Base-by-base conservation (phyloP, 2,888 invertebrate species). In the Ophraella communa region DNA sequence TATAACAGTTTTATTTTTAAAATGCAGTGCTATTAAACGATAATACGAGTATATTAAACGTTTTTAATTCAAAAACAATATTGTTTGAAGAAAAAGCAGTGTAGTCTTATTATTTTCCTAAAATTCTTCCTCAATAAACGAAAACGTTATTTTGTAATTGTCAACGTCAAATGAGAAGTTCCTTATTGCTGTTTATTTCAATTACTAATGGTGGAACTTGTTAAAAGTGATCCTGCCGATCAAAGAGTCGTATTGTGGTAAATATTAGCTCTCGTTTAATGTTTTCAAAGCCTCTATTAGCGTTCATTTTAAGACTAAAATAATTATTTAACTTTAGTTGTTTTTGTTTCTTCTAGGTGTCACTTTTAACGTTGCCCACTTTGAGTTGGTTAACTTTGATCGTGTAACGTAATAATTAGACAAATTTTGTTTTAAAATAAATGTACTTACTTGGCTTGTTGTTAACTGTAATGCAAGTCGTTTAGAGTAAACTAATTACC, bases 231-330 rank as follows among this genome's bases (percentile, higher is more conserved):
- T 21, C 23, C 23, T n/a, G 23, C n/a, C 23, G 47, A 47, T 47
- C 47, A 47, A 47, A 47, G 47, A 23, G 23, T 23, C 11, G n/a
- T 21, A 23, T 47, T 47, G 47, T 23, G 20, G 47, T 23, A 47
- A 47, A 47, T 47, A 47, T 47, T 47, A 23, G 47, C 47, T 47
- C n/a, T n/a, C 47, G 47, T 47, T 47, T 21, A 23, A 47, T 47
- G 21, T 21, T 23, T 23, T 47, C 23, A 23, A 47, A 47, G 47
- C 23, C 10, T n/a, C 21, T 47, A 47, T 47, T 47, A 47, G 21
- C 23, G 11, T 47, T 23, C 21, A 23, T n/a, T 47, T 23, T n/a
- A 45, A 14, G 14, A 39, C n/a, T 14, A 47, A n/a, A 11, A 47
- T 23, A 47, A 47, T 47, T 47, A 23, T 47, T 47, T 47, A 17